Evolutionary conservation across 2,113 vertebrate genomes (phyloP).

Genomic region (Microcebus ravelobensis): DNA sequence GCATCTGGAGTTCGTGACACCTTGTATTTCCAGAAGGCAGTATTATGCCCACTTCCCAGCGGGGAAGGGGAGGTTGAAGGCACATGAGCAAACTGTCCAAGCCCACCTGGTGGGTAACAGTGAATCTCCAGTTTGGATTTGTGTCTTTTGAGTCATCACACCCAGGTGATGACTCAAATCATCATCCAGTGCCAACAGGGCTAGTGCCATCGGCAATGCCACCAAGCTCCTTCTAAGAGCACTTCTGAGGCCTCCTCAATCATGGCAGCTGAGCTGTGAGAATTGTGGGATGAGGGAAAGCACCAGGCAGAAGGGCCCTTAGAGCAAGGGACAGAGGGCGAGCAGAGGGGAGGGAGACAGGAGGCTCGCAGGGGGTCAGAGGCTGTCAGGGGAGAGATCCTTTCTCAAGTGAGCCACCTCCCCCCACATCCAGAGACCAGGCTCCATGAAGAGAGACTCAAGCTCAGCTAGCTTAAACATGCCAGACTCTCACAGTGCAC

Average conservation of each 20-base stretch:
- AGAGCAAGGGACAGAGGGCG: not conserved
- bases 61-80: not conserved
- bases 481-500: not conserved
- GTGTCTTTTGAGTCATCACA: not conserved
- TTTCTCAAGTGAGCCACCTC: not conserved
- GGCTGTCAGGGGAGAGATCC: no score
- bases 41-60: no score
- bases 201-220: no score
- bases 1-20: not conserved
- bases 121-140: not conserved
- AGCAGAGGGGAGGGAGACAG: not conserved
- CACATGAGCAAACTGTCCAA: not conserved
- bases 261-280: not conserved
- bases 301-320: not conserved
- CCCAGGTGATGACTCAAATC: no score
- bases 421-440: not conserved
- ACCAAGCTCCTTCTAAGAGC: not conserved
- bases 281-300: no score
- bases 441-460: not conserved
- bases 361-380: not conserved
- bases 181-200: no score
- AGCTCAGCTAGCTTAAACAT: not conserved
- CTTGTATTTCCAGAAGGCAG: no score
- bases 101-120: fast-evolving
- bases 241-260: not conserved